Evolutionary conservation across 2,113 vertebrate species (phyloP).

Genomic region (Psettodes erumei): DNA sequence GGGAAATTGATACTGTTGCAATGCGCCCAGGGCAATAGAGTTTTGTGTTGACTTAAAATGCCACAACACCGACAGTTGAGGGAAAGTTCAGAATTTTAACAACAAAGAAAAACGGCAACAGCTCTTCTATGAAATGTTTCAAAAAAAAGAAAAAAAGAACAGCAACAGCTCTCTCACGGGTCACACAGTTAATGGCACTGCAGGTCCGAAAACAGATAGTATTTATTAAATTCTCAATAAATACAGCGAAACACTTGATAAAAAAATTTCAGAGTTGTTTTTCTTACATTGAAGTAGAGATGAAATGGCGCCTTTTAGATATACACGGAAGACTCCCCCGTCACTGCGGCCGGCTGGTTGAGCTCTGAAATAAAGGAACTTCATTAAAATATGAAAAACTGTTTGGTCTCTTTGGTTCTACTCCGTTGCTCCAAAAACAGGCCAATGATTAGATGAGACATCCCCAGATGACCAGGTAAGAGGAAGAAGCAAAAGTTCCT

Average conservation of each 20-base stretch:
- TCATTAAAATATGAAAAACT: slow-evolving; percentile 80
- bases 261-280: slow-evolving; percentile 58
- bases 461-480: slow-evolving; percentile 85
- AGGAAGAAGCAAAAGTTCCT: slow-evolving; percentile 81
- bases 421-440: slow-evolving; percentile 74
- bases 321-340: slow-evolving; percentile 28
- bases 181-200: slow-evolving; percentile 44
- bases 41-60: slow-evolving; percentile 74
- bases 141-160: not conserved
- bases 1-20: slow-evolving; percentile 88
- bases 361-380: slow-evolving; percentile 57
- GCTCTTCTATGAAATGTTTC: slow-evolving; percentile 24
- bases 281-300: slow-evolving; percentile 46
- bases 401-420: slow-evolving; percentile 79
- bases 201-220: slow-evolving; percentile 33
- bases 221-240: slow-evolving; percentile 55
- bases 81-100: slow-evolving; percentile 52
- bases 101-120: slow-evolving; percentile 35
- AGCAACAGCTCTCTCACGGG: not conserved
- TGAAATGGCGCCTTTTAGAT: slow-evolving; percentile 54
- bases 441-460: slow-evolving; percentile 76
- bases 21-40: slow-evolving; percentile 70
- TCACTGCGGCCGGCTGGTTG: slow-evolving; percentile 13
- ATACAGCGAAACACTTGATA: slow-evolving; percentile 54
- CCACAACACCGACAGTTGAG: slow-evolving; percentile 66